phyloP scores from a whole-genome alignment of 2,888 invertebrate genomes.

The Chrysolina oricalcia region DNA sequence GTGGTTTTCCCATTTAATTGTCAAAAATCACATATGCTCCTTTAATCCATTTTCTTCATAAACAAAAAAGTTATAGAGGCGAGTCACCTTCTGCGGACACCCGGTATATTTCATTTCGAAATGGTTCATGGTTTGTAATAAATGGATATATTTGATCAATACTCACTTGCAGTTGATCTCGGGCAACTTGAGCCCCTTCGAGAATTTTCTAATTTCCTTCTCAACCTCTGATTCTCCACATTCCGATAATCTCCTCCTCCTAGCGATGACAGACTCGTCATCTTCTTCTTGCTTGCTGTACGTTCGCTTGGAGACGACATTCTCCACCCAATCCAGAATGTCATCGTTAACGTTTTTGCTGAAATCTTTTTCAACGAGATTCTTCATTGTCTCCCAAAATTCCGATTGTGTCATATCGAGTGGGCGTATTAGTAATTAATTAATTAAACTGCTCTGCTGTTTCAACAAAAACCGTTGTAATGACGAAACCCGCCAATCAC shows the following conservation, averaged over 20 bases:
- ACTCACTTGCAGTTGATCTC: constrained; percentile 66
- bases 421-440: too few species aligned
- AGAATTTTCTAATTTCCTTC: constrained; percentile 58
- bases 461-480: background rate
- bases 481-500: background rate
- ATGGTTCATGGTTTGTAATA: too few species aligned
- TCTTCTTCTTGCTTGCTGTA: constrained; percentile 40
- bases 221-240: constrained; percentile 16
- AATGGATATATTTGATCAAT: background rate
- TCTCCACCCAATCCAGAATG: constrained; percentile 66
- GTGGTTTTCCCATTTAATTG: too few species aligned
- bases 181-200: constrained; percentile 58
- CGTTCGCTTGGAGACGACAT: constrained; percentile 56
- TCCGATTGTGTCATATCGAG: constrained; percentile 30
- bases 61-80: too few species aligned
- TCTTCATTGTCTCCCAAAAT: constrained; percentile 79
- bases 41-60: too few species aligned
- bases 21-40: too few species aligned
- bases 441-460: too few species aligned
- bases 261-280: constrained; percentile 36
- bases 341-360: constrained; percentile 71
- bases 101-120: too few species aligned
- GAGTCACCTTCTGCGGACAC: too few species aligned
- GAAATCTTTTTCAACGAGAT: constrained; percentile 75
- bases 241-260: constrained; percentile 42